phyloP scores from a whole-genome alignment of 2,888 invertebrate species.

The Nebria salina region DNA sequence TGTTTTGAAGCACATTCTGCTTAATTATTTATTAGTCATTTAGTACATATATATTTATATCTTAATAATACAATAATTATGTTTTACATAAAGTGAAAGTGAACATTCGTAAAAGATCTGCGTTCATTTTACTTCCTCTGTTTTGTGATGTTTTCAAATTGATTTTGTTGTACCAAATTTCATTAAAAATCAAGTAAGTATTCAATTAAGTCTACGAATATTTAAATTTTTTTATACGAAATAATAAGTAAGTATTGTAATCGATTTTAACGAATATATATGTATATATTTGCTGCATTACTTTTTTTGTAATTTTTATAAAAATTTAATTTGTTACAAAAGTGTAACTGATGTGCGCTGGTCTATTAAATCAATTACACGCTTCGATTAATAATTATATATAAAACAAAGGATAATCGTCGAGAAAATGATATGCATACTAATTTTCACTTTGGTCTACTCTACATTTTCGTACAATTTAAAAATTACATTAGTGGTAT shows the following conservation, averaged over 20 bases:
- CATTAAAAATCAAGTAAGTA: neutral
- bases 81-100: neutral
- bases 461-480: conserved; percentile 7
- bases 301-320: too few relatives aligned
- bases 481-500: too few relatives aligned
- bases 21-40: neutral
- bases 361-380: conserved; percentile 2
- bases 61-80: neutral
- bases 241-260: too few relatives aligned
- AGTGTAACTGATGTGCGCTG: neutral
- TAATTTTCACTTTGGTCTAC: conserved; percentile 16
- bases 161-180: neutral
- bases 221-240: too few relatives aligned
- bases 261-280: too few relatives aligned
- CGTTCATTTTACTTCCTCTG: neutral
- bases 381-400: conserved; percentile 6
- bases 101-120: neutral
- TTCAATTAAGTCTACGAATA: neutral
- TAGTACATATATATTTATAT: neutral
- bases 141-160: neutral
- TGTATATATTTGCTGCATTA: too few relatives aligned
- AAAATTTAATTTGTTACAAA: neutral
- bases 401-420: neutral
- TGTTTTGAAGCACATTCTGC: neutral
- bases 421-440: too few relatives aligned